These are phyloP conservation scores for Lamprotornis superbus DNA, from an alignment of 2,113 vertebrate species.

Conservation along the genomic window DNA sequence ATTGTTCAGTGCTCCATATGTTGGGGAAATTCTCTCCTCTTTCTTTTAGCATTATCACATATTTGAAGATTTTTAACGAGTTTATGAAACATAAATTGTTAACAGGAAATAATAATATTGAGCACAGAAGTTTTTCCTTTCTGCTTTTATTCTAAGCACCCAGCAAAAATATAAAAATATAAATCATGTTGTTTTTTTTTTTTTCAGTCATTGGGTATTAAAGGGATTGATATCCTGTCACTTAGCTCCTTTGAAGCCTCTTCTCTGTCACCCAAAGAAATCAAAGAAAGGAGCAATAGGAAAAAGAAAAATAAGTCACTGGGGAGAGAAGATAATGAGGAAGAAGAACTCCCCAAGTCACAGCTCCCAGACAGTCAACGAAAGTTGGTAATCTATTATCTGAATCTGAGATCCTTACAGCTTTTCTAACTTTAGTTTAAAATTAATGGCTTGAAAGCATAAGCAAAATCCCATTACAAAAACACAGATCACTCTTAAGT, in stretches of 20 bases:
- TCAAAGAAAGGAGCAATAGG: conserved; percentile 73
- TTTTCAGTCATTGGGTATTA: conserved; percentile 72
- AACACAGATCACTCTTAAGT: not conserved
- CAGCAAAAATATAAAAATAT: not conserved
- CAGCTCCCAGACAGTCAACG: conserved; percentile 73
- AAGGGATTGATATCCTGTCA: conserved; percentile 79
- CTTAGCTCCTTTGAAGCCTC: conserved; percentile 73
- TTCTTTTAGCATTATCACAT: not conserved
- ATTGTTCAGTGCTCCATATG: conserved; percentile 11
- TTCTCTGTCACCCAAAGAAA: conserved; percentile 70
- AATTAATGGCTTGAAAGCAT: not conserved
- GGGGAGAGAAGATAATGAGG: conserved; percentile 73
- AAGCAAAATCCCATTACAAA: not conserved
- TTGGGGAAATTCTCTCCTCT: not conserved
- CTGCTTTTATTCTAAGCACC: not conserved
- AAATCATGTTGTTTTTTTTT: not conserved
- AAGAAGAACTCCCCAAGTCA: conserved; percentile 73
- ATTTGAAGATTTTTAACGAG: not conserved
- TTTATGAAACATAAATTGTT: not conserved
- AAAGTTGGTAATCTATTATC: conserved; percentile 67
- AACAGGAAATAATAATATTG: not conserved
- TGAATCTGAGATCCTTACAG: not conserved
- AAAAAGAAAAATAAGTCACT: conserved; percentile 73
- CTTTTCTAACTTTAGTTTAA: not conserved
- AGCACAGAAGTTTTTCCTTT: not conserved